Conservation (phyloP, 2,888 invertebrate species). For the Drosophila pseudotakahashii region DNA sequence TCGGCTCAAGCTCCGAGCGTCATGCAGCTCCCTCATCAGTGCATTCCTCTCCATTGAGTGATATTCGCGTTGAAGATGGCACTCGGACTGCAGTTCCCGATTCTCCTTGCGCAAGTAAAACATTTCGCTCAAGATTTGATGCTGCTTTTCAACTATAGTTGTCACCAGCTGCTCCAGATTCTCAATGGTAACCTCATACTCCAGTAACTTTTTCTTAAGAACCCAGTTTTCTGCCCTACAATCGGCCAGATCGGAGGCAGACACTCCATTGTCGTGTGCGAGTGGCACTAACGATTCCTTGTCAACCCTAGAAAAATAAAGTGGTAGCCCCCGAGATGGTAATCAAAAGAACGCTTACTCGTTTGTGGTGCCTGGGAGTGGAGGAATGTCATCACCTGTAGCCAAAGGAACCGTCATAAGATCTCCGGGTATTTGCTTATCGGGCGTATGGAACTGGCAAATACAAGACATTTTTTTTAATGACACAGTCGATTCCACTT, state of each 20-base stretch:
- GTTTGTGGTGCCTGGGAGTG: too few species aligned
- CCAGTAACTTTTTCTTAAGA: constrained; percentile 70
- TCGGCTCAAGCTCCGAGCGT: constrained; percentile 54
- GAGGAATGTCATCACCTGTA: background rate
- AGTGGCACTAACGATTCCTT: constrained; percentile 2
- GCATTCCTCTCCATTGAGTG: constrained; percentile 77
- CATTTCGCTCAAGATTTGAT: constrained; percentile 75
- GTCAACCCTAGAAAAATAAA: constrained; percentile 1
- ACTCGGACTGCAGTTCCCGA: constrained; percentile 67
- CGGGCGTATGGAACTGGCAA: constrained; percentile 51
- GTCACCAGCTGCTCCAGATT: constrained; percentile 79
- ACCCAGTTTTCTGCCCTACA: constrained; percentile 80
- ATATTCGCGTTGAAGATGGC: constrained; percentile 77
- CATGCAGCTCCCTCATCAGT: constrained; percentile 72
- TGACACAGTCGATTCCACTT: background rate
- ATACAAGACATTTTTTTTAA: constrained; percentile 55
- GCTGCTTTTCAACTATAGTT: constrained; percentile 79
- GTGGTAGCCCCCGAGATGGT: background rate
- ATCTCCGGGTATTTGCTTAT: background rate
- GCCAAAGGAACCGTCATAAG: constrained; percentile 4
- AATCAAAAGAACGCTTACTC: constrained; percentile 9
- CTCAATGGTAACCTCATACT: constrained; percentile 68
- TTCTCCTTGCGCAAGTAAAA: constrained; percentile 70
- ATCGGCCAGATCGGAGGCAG: constrained; percentile 74
- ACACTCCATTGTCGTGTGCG: constrained; percentile 38